Evolutionary conservation across 2,797 vertebrate genomes (phyloP).

Genomic region (Salmo trutta): DNA sequence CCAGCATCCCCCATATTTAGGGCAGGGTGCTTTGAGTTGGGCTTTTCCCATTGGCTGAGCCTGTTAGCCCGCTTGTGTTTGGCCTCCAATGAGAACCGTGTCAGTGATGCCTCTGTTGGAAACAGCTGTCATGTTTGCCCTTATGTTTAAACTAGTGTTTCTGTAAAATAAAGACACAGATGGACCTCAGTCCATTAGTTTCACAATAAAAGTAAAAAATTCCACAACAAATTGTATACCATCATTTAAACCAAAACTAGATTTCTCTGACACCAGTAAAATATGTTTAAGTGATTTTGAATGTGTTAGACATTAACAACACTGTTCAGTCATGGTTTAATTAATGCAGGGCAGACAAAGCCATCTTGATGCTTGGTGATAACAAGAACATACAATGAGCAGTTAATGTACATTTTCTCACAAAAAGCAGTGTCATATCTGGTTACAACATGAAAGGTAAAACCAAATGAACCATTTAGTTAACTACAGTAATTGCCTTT

Average conservation of each 20-base stretch:
- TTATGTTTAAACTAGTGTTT: constrained; percentile 58
- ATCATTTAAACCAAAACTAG: too few species aligned
- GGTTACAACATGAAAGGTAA: background rate
- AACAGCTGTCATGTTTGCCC: constrained; percentile 74
- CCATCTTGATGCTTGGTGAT: background rate
- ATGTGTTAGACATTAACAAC: background rate
- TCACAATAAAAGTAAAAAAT: constrained; percentile 64
- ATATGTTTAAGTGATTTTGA: background rate
- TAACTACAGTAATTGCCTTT: background rate
- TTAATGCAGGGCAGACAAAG: background rate
- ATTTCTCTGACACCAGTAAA: background rate
- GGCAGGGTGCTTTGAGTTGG: background rate
- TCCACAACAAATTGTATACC: too few species aligned
- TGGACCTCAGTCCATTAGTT: constrained; percentile 65
- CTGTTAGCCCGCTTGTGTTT: constrained; percentile 31
- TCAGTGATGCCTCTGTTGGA: constrained; percentile 54
- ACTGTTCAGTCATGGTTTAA: background rate
- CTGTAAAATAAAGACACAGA: constrained; percentile 67
- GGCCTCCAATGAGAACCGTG: constrained; percentile 28
- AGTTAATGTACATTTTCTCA: background rate
- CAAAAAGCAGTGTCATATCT: background rate
- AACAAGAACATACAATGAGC: background rate
- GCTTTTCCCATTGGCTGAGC: background rate
- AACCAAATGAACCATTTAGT: background rate
- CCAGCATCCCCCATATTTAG: constrained; percentile 5